Percentiles rank a stretch among this genome's conserved stretches.
phyloP scores from a whole-genome alignment of 1,140 invertebrate species.

The Lordiphosa collinella region DNA sequence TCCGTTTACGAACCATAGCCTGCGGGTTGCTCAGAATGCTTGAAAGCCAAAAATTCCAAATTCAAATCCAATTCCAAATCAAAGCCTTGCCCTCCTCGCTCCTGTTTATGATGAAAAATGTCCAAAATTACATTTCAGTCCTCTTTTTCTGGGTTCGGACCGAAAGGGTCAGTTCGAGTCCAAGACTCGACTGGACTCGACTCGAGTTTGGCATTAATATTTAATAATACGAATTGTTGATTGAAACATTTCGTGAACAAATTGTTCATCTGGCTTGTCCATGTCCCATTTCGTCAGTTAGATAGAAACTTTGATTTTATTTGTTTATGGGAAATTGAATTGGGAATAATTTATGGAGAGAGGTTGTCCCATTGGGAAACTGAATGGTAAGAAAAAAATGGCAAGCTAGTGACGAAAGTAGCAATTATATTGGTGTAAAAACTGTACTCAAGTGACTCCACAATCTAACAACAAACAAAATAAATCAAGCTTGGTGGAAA shows the following conservation, averaged over 20 bases:
- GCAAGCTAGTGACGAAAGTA: background rate
- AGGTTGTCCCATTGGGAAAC: slow-evolving; percentile 11
- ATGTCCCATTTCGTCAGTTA: slow-evolving; percentile 47
- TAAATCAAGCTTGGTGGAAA: no score
- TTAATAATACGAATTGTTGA: slow-evolving; percentile 76
- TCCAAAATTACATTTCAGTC: slow-evolving; percentile 61
- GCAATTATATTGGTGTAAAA: no score
- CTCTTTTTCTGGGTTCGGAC: slow-evolving; percentile 39
- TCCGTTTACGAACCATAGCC: slow-evolving; percentile 27
- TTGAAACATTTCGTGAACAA: slow-evolving; percentile 68
- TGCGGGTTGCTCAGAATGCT: slow-evolving; percentile 30
- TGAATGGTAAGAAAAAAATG: slow-evolving; percentile 2
- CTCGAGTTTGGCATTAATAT: slow-evolving; percentile 74
- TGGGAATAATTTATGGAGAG: slow-evolving; percentile 56
- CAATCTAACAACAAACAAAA: no score
- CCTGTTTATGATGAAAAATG: slow-evolving; percentile 74
- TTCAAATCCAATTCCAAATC: slow-evolving; percentile 77
- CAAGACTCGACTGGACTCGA: slow-evolving; percentile 48
- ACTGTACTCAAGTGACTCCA: no score
- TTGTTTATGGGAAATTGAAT: slow-evolving; percentile 70
- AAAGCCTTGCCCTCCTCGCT: slow-evolving; percentile 36
- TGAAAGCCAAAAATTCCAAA: slow-evolving; percentile 71
- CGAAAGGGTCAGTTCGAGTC: slow-evolving; percentile 60
- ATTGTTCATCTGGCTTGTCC: slow-evolving; percentile 40
- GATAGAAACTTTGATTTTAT: slow-evolving; percentile 61